Evolutionary conservation across 2,888 invertebrate genomes (phyloP).

Genomic region (Nemapogon koenigi): DNA sequence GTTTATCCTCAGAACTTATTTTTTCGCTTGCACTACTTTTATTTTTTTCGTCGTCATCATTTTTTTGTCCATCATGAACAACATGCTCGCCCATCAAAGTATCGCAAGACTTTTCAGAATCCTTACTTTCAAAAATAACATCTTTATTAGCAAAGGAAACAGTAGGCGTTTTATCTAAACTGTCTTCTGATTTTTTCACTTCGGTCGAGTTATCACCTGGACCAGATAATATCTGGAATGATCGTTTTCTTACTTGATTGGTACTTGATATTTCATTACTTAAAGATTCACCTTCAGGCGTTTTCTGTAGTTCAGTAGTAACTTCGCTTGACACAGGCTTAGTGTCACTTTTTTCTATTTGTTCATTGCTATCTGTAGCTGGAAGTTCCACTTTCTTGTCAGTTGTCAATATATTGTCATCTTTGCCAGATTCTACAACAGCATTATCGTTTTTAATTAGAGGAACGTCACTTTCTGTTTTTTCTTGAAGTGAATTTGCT

Average conservation of each 20-base stretch:
- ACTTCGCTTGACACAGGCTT: slow-evolving; percentile 14
- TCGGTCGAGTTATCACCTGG: slow-evolving; percentile 33
- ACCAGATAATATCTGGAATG: slow-evolving; percentile 50
- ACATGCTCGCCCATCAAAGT: slow-evolving; percentile 47
- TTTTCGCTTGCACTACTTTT: slow-evolving; percentile 26
- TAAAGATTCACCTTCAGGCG: too few species aligned
- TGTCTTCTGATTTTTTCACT: slow-evolving; percentile 34
- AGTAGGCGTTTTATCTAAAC: slow-evolving; percentile 23
- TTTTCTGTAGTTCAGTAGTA: slow-evolving; percentile 13
- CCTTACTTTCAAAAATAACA: slow-evolving; percentile 42
- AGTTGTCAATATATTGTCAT: slow-evolving; percentile 3
- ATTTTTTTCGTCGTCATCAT: slow-evolving; percentile 25
- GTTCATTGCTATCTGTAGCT: slow-evolving; percentile 11
- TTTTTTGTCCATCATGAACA: slow-evolving; percentile 25
- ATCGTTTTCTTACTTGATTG: slow-evolving; percentile 35
- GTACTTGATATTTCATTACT: slow-evolving; percentile 28
- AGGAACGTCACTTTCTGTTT: slow-evolving; percentile 13
- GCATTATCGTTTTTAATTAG: not conserved
- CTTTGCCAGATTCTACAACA: not conserved
- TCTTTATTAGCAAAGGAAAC: slow-evolving; percentile 53
- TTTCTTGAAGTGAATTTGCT: slow-evolving; percentile 13
- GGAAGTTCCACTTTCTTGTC: not conserved
- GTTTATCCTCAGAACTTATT: slow-evolving; percentile 30
- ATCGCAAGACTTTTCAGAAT: slow-evolving; percentile 30
- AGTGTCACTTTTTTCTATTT: slow-evolving; percentile 19